Evolutionary conservation across 2,888 invertebrate species (phyloP).

Genomic region (Calameuta idolon): DNA sequence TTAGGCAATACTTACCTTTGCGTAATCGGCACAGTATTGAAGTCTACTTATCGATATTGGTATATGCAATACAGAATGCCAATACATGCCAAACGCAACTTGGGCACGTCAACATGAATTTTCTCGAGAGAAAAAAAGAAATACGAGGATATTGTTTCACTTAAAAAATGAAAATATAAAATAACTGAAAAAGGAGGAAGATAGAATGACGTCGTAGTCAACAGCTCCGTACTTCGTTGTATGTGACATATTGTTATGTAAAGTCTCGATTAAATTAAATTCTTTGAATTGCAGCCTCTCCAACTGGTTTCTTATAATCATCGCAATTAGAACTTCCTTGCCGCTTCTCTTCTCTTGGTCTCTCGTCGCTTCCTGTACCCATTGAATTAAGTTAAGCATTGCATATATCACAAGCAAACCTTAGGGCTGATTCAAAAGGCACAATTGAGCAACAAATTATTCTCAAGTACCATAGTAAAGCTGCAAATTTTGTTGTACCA

Average conservation of each 20-base stretch:
- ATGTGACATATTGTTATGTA: background rate
- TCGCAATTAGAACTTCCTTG: constrained; percentile 32
- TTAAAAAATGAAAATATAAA: background rate
- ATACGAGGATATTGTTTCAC: background rate
- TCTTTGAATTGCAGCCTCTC: background rate
- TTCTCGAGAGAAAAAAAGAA: background rate
- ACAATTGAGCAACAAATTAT: background rate
- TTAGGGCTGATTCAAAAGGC: background rate
- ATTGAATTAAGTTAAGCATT: background rate
- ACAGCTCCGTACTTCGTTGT: background rate
- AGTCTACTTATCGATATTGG: background rate
- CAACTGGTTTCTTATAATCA: background rate
- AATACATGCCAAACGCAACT: background rate
- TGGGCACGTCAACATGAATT: background rate
- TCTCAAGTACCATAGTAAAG: background rate
- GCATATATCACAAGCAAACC: background rate
- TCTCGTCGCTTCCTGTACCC: constrained; percentile 28
- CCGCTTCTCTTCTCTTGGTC: constrained; percentile 19
- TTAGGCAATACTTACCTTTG: background rate
- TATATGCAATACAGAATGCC: background rate
- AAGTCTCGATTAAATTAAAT: background rate
- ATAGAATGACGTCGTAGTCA: background rate
- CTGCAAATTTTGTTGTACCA: background rate
- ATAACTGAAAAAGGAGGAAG: background rate
- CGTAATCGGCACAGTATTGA: background rate